Evolutionary conservation across 2,113 vertebrate genomes (phyloP).

Genomic region (Sardina pilchardus): DNA sequence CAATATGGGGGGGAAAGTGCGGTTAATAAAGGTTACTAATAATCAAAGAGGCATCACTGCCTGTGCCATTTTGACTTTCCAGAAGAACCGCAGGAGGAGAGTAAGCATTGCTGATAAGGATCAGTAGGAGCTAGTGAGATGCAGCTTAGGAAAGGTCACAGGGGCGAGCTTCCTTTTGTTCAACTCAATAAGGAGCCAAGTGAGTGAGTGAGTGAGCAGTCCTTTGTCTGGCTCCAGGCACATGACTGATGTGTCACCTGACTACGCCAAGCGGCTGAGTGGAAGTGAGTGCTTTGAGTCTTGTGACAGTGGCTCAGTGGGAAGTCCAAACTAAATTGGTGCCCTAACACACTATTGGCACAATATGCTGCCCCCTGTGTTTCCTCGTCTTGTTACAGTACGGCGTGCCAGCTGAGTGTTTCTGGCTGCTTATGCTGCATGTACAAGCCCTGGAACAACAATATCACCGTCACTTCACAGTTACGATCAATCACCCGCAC

Average conservation of each 20-base stretch:
- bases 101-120: not conserved
- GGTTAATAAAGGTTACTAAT: too few species aligned
- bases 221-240: conserved; percentile 46
- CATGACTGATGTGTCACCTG: conserved; percentile 69
- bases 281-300: conserved; percentile 62
- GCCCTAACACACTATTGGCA: not conserved
- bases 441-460: not conserved
- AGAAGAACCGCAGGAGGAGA: not conserved
- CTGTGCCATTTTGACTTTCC: not conserved
- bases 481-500: not conserved
- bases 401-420: not conserved
- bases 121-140: not conserved
- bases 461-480: not conserved
- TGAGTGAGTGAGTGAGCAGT: not conserved
- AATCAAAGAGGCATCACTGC: not conserved
- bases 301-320: conserved; percentile 58
- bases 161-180: conserved; percentile 7
- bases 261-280: conserved; percentile 52
- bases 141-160: not conserved
- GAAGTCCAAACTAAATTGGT: not conserved
- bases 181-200: not conserved
- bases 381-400: not conserved
- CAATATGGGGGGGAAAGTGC: too few species aligned
- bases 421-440: not conserved
- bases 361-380: not conserved